A percentile compares a stretch with the other conserved stretches of the same genome.
phyloP scores from a whole-genome alignment of 2,888 invertebrate genomes.

The Ophion ellenae region DNA sequence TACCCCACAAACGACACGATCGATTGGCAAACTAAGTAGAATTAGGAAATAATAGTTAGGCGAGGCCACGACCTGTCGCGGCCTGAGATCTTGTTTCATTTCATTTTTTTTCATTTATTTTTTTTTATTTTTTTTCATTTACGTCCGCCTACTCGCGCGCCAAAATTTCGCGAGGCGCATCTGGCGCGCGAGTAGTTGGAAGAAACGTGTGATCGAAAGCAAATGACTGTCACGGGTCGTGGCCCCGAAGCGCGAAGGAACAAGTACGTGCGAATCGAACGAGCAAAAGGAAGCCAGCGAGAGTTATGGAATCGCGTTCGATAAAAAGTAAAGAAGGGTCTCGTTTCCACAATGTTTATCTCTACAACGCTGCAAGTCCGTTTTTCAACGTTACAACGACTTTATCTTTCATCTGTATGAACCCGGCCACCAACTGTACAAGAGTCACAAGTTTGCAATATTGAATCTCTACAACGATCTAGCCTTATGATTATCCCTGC shows the following conservation, averaged over 20 bases:
- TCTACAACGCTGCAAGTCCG: too few species aligned
- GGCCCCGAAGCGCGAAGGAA: constrained; percentile 51
- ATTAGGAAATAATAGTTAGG: constrained; percentile 62
- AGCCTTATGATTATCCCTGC: too few species aligned
- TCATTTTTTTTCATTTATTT: constrained; percentile 24
- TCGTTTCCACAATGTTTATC: too few species aligned
- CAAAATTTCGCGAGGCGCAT: constrained; percentile 7
- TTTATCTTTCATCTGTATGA: too few species aligned
- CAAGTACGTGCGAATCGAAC: constrained; percentile 32
- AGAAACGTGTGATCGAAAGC: constrained; percentile 15
- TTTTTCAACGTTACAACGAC: too few species aligned
- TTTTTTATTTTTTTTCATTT: constrained; percentile 12
- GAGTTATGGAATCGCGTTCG: constrained; percentile 52
- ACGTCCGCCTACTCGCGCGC: constrained; percentile 36
- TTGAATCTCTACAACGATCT: too few species aligned
- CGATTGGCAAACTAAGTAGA: constrained; percentile 56
- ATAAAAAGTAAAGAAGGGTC: constrained; percentile 6
- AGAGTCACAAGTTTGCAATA: too few species aligned
- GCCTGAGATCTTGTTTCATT: background rate
- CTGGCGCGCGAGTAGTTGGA: constrained; percentile 44
- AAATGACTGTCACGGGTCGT: constrained; percentile 64
- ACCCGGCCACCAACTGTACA: too few species aligned
- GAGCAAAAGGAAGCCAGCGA: constrained; percentile 45
- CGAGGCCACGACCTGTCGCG: constrained; percentile 66
- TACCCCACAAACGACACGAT: constrained; percentile 44